A percentile compares a stretch with the other conserved stretches of the same genome.
Conservation (phyloP, 1,140 invertebrate genomes). For the Drosophila nannoptera region DNA sequence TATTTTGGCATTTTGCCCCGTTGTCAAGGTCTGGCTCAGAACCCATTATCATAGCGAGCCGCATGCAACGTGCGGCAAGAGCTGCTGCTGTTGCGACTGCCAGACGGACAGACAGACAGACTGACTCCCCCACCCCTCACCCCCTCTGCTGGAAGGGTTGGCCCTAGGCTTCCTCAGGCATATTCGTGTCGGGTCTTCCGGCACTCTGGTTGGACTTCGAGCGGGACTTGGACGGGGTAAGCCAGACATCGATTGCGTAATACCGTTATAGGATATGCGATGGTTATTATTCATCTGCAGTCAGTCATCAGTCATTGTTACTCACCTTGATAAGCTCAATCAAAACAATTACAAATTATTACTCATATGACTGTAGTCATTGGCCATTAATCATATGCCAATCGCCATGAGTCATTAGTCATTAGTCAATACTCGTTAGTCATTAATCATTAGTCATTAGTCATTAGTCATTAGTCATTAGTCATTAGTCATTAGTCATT, state of each 20-base stretch:
- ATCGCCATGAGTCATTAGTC: neutral
- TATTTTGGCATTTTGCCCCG: slow-evolving; percentile 64
- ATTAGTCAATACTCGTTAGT: neutral
- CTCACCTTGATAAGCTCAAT: no score
- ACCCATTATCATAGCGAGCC: slow-evolving; percentile 17
- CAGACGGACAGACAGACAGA: slow-evolving; percentile 6
- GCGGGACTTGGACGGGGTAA: neutral
- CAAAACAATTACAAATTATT: neutral
- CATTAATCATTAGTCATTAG: neutral
- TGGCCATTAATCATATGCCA: neutral
- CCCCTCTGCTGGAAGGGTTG: neutral
- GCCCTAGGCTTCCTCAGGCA: neutral
- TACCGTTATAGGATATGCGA: no score
- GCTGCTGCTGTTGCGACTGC: slow-evolving; percentile 11
- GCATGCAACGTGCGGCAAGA: slow-evolving; percentile 20
- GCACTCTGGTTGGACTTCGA: neutral
- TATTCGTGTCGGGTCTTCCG: neutral
- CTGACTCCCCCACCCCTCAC: no score
- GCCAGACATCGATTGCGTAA: no score
- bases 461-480: neutral
- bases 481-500: neutral
- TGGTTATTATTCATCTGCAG: no score
- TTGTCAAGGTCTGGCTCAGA: slow-evolving; percentile 35
- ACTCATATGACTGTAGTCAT: neutral
- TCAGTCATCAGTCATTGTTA: no score